Evolutionary conservation across 2,113 vertebrate genomes (phyloP), one percentile per base, ranked within the genome.

Genomic region (Tachycineta bicolor): DNA sequence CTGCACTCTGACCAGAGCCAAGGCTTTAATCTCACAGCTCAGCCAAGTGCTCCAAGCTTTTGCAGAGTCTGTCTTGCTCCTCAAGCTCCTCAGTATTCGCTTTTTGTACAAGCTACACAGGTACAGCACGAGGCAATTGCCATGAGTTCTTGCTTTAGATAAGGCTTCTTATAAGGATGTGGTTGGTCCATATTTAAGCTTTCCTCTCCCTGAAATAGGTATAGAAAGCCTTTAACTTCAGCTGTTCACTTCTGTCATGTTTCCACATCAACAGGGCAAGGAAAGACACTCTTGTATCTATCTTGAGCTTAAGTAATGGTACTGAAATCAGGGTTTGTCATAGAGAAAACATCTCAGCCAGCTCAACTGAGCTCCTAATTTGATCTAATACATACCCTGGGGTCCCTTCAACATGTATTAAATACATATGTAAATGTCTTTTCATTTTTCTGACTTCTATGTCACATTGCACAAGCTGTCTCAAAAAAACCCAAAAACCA

Each of bases 391-490:
- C 14, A 43, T 71, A 78, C 49, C 58, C 81, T 53, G 25, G 58
- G 56, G 25, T 94, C 74, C 92, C 23, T 84, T 78, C 77, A 75
- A 49, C 6, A 0, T 79, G 76, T 71, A 94, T 90, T 87, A 92
- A 95, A 82, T 78, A 91, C 49, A 44, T 95, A 96, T 92, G 91
- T 92, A 94, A 96, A 95, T 89, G 56, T 29, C 65, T 95, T 88
- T 82, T 76, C 93, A 46, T 94, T 94, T 95, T 93, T 94, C 75
- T 95, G 87, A 78, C 77, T 94, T 95, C 78, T 16, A 86, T 94
- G 93, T 95, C 86, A 92, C 87, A 81, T 56, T 82, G 65, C 65
- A 82, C 93, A 95, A 94, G 89, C 94, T 97, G 94, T 94, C 89
- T 97, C 1, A 9, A 78, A 88, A 88, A 94, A 94, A 96, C 92